Conservation (phyloP, 2,113 vertebrate genomes). For the Polypterus senegalus region DNA sequence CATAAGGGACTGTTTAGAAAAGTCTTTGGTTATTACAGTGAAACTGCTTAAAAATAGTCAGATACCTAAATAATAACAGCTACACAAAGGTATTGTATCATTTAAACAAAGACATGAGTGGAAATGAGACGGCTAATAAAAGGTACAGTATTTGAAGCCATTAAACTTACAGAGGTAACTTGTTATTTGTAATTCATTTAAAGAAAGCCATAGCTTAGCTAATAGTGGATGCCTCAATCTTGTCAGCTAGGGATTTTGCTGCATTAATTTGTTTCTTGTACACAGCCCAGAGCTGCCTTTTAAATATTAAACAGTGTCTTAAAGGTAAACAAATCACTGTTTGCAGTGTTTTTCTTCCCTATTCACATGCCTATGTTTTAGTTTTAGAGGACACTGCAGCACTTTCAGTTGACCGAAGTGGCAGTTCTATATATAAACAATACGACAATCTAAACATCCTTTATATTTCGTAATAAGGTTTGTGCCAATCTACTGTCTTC, state of each 20-base stretch:
- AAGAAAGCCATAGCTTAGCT: conserved; percentile 9
- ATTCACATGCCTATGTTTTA: neutral
- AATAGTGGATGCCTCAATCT: conserved; percentile 22
- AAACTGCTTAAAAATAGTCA: too few relatives aligned
- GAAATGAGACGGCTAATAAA: too few relatives aligned
- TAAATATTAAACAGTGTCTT: conserved; percentile 32
- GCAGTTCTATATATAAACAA: neutral
- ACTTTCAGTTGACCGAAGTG: neutral
- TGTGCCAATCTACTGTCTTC: too few relatives aligned
- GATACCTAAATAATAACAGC: too few relatives aligned
- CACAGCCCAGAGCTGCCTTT: conserved; percentile 19
- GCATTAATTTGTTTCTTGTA: conserved; percentile 27
- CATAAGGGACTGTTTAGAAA: too few relatives aligned
- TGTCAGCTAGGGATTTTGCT: conserved; percentile 27
- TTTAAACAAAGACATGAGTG: too few relatives aligned
- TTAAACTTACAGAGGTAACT: too few relatives aligned
- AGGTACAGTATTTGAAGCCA: too few relatives aligned
- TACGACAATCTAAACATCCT: too few relatives aligned
- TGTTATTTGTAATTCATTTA: neutral
- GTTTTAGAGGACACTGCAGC: conserved; percentile 1
- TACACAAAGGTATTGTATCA: too few relatives aligned
- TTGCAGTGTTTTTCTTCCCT: neutral
- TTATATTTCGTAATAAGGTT: too few relatives aligned
- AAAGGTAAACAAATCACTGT: conserved; percentile 6
- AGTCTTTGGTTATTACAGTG: too few relatives aligned